phyloP scores from a whole-genome alignment of 2,797 vertebrate species.

The Brachymystax lenok region DNA sequence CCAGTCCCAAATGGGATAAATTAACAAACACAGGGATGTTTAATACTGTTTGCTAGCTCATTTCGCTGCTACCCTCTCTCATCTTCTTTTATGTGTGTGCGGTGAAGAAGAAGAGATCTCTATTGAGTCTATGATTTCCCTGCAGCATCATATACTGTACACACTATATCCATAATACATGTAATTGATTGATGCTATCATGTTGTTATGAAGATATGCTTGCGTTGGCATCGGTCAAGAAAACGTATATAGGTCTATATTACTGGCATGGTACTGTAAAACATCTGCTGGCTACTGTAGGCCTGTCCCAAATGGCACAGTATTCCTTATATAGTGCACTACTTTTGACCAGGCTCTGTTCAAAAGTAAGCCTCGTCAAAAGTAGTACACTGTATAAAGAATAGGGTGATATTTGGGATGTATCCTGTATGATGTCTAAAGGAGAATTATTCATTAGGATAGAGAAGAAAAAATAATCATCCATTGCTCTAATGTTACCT shows the following conservation, averaged over 20 bases:
- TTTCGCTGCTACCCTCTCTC: too few relatives aligned
- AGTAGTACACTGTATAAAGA: too few relatives aligned
- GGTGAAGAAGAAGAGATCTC: background rate
- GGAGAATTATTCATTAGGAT: background rate
- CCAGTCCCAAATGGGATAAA: conserved; percentile 37
- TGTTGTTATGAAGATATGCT: conserved; percentile 6
- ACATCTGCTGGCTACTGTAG: background rate
- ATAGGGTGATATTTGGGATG: background rate
- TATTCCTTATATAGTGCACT: too few relatives aligned
- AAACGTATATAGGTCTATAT: background rate
- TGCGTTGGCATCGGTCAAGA: conserved; percentile 20
- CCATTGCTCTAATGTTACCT: background rate
- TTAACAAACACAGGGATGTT: conserved; percentile 23
- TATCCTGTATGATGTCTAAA: background rate
- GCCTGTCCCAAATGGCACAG: too few relatives aligned
- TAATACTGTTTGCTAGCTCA: background rate
- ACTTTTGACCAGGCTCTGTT: too few relatives aligned
- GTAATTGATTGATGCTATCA: conserved; percentile 38
- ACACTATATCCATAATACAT: conserved; percentile 31
- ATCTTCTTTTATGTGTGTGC: conserved; percentile 26
- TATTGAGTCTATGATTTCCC: background rate
- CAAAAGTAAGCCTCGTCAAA: too few relatives aligned
- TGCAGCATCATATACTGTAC: background rate
- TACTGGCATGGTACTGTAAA: background rate
- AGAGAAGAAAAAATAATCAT: background rate